Conservation (phyloP, 1,140 invertebrate species). For the Cherax quadricarinatus region DNA sequence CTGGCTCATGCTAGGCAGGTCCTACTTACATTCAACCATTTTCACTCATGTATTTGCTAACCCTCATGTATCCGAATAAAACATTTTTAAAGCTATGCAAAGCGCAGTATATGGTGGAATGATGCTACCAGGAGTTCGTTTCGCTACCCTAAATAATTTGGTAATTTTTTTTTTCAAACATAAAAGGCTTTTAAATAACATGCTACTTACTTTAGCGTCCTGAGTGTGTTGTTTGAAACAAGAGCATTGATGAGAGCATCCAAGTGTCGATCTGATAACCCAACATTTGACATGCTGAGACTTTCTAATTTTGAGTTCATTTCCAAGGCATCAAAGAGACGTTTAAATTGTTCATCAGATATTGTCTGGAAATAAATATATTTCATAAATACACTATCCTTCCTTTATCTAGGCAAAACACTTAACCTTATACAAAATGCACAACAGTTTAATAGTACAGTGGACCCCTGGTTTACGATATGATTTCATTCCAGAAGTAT, state of each 20-base stretch:
- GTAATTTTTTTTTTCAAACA: no score
- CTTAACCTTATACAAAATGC: no score
- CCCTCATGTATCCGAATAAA: no score
- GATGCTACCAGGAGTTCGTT: no score
- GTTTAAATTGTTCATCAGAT: constrained; percentile 95
- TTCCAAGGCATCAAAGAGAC: constrained; percentile 91
- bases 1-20: no score
- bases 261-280: constrained; percentile 92
- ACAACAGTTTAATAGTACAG: background rate
- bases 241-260: constrained; percentile 89
- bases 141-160: no score
- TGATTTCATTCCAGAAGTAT: no score
- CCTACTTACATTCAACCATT: no score
- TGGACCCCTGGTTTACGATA: no score
- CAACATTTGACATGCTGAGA: constrained; percentile 94
- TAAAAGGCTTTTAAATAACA: background rate
- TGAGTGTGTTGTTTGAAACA: constrained; percentile 90
- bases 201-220: constrained; percentile 86
- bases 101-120: no score
- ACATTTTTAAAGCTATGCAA: no score
- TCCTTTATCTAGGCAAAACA: background rate
- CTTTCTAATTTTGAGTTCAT: constrained; percentile 94
- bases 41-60: no score
- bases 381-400: background rate
- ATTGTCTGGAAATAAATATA: constrained; percentile 87